Evolutionary conservation across 2,113 vertebrate genomes (phyloP), one percentile per base, ranked within the genome.

Genomic region (Okapia johnstoni): DNA sequence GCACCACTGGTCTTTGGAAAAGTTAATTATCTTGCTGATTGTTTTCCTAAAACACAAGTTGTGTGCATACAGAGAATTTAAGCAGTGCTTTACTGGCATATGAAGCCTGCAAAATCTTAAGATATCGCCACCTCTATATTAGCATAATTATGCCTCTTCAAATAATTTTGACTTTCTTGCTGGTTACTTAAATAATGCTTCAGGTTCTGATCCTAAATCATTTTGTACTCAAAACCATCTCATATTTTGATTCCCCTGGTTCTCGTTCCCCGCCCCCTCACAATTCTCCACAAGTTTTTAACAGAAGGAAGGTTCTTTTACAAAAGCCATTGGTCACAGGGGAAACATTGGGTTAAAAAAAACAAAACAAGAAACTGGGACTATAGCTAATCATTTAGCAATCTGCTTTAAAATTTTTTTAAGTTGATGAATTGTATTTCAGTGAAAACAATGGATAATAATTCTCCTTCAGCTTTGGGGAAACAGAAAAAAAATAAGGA

Each of bases 41-140:
- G 43, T 73, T 88, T 96, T n/a, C 30, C 77, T 95, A 86, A 93
- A 93, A 96, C 26, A 92, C 58, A 97, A 95, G 23, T 76, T 57
- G 52, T 52, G 61, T 83, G 7, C 52, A 79, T 10, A 79, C 14
- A 60, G 7, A 97, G 21, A 40, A 70, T 50, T 90, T 19, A 85
- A 93, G 52, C 60, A 88, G 80, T 81, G 33, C 66, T 70, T 80
- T 85, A 61, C 77, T 80, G 63, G 90, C 25, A 73, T 10, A 83
- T 16, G 43, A 96, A 84, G 61, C 23, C 43, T 92, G 33, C 90
- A 91, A 61, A 88, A 16, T 63, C 33, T 43, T 33, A 89, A 92
- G 86, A 95, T 63, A 61, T 1, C 58, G 76, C 21, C 30, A 3
- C 25, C n/a, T 90, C 54, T 66, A 25, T 40, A 30, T 85, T 92